Conservation (phyloP, 2,888 invertebrate species). For the Euplexia lucipara region DNA sequence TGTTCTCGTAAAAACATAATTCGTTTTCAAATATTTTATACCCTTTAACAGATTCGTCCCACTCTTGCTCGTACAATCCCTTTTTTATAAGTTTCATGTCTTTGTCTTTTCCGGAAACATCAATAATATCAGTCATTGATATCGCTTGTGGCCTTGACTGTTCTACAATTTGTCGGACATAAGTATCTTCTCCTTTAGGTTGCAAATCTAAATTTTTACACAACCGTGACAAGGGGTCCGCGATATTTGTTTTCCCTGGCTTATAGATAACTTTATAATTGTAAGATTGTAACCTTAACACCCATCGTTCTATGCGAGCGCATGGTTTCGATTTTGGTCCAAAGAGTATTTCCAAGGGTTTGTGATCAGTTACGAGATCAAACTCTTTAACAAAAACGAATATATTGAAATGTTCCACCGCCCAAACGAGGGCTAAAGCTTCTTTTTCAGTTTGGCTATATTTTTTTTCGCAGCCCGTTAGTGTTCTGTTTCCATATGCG, state of each 20-base stretch:
- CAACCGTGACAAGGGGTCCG: conserved; percentile 62
- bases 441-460: conserved; percentile 66
- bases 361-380: conserved; percentile 70
- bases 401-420: too few relatives aligned
- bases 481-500: conserved; percentile 55
- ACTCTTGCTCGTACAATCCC: too few relatives aligned
- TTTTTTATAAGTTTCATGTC: too few relatives aligned
- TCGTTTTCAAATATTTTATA: neutral
- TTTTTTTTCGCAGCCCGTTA: conserved; percentile 37
- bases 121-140: too few relatives aligned
- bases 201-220: too few relatives aligned
- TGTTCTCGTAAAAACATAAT: too few relatives aligned
- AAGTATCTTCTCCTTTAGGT: too few relatives aligned
- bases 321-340: conserved; percentile 71
- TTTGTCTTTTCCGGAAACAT: too few relatives aligned
- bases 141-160: too few relatives aligned
- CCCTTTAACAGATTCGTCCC: too few relatives aligned
- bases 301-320: conserved; percentile 66
- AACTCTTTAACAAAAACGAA: conserved; percentile 64
- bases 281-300: conserved; percentile 58
- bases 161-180: too few relatives aligned
- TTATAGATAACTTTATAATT: conserved; percentile 48
- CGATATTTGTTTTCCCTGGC: conserved; percentile 67
- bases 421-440: conserved; percentile 61
- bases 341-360: conserved; percentile 74